A percentile compares a stretch with the other conserved stretches of the same genome.
Conservation (phyloP, 2,888 invertebrate genomes). For the Cerastoderma edule region DNA sequence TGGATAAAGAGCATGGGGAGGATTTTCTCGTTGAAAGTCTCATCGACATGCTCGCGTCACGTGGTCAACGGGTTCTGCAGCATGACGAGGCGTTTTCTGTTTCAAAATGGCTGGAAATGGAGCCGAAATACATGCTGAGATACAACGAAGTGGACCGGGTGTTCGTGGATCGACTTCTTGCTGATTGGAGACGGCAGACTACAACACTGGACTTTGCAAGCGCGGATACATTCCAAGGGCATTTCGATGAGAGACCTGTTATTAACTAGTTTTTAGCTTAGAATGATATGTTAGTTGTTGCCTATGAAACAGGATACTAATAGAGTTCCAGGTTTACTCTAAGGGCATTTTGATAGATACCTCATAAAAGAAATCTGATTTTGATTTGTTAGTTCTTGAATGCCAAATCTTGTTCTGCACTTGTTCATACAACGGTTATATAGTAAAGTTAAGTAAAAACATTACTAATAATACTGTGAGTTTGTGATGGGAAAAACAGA, state of each 20-base stretch:
- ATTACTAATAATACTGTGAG: no score
- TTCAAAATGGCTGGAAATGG: constrained; percentile 51
- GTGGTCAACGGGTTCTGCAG: constrained; percentile 46
- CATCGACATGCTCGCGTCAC: constrained; percentile 56
- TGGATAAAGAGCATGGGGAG: constrained; percentile 27
- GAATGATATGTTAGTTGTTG: no score
- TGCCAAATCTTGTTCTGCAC: no score
- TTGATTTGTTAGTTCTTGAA: no score
- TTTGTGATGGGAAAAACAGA: no score
- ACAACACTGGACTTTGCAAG: not conserved
- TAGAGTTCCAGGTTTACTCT: no score
- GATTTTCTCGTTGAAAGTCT: constrained; percentile 49
- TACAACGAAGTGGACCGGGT: constrained; percentile 41
- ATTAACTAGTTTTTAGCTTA: no score
- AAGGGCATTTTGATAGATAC: no score
- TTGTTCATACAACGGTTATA: no score
- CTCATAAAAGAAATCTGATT: no score
- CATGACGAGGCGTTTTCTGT: constrained; percentile 43
- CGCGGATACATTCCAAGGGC: constrained; percentile 9
- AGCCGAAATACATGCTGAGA: constrained; percentile 33
- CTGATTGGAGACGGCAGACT: constrained; percentile 24
- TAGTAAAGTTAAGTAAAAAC: no score
- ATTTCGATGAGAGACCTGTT: constrained; percentile 16
- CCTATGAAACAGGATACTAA: no score
- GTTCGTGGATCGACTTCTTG: constrained; percentile 29